Percentiles rank a stretch among this genome's conserved stretches.
Conservation (phyloP, 2,113 vertebrate species). For the Notarius lentiginosus region DNA sequence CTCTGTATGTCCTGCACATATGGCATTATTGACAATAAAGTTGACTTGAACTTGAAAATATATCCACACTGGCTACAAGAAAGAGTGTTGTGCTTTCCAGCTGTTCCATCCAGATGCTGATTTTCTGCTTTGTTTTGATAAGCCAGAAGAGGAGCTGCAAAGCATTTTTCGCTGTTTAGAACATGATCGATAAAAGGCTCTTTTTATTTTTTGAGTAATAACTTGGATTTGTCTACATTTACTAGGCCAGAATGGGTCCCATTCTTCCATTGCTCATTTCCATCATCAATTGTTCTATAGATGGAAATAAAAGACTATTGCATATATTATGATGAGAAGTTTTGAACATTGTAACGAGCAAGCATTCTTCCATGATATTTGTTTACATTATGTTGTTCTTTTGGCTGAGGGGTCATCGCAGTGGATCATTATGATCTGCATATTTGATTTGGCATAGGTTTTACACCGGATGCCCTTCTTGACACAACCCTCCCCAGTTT, state of each 20-base stretch:
- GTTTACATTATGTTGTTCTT: neutral
- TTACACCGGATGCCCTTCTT: too few relatives aligned
- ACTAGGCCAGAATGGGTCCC: neutral
- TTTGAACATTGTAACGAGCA: neutral
- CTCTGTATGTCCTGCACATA: too few relatives aligned
- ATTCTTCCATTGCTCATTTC: neutral
- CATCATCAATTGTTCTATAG: neutral
- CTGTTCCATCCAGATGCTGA: conserved; percentile 17
- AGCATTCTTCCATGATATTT: neutral
- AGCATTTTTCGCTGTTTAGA: neutral
- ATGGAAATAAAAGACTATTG: neutral
- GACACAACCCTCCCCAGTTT: too few relatives aligned
- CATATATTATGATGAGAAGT: neutral
- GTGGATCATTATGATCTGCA: too few relatives aligned
- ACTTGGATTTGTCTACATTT: neutral
- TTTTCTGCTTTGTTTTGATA: conserved; percentile 11
- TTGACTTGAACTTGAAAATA: too few relatives aligned
- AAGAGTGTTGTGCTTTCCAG: neutral
- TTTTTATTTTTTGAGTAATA: neutral
- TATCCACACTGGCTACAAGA: neutral
- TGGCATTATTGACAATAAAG: too few relatives aligned
- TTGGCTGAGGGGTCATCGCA: too few relatives aligned
- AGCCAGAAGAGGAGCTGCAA: neutral
- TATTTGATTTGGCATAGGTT: too few relatives aligned
- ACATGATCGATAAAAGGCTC: neutral